Base-by-base conservation (phyloP, 1,140 invertebrate species). In the Teleopsis dalmanni region DNA sequence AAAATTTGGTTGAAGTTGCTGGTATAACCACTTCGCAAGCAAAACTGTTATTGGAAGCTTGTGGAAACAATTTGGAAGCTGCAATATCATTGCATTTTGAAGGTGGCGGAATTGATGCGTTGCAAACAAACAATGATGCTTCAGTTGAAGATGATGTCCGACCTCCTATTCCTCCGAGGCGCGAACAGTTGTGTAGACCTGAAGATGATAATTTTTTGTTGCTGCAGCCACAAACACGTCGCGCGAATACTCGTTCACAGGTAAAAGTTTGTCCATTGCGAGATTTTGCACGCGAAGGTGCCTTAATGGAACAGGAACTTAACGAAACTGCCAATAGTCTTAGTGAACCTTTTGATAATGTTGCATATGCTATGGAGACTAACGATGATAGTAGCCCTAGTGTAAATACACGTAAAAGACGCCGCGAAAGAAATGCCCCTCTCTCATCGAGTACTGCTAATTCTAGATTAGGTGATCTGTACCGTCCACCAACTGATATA, bases 401-500 rank as follows among this genome's bases (percentile, higher is more conserved):
- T n/a, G n/a, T n/a, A n/a, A n/a, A n/a, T n/a, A n/a, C n/a, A n/a
- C n/a, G n/a, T n/a, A n/a, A n/a, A n/a, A n/a, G n/a, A n/a, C n/a
- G n/a, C n/a, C 25, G 21, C 21, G 27, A 21, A 10, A 36, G 26
- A 38, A 8, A 16, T 25, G 0, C 35, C 9, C 19, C 46, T n/a
- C 25, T 26, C 25, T 34, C 26, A 13, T 38, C 44, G 23, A 21
- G 16, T 18, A 14, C 46, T 9, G 31, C 25, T n/a, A 21, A 59
- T 37, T 60, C 59, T 57, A 80, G 83, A 41, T 65, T 89, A 26
- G 83, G 86, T 69, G 83, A 86, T 61, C 68, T 89, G 8, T 89
- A 85, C 60, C 74, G 84, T 52, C 86, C 87, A 27, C 86, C 86
- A 2, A 76, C 82, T 47, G 83, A 88, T 59, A 74, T 89, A 22